Base-by-base conservation (phyloP, 1,140 invertebrate genomes). In the Manduca sexta region DNA sequence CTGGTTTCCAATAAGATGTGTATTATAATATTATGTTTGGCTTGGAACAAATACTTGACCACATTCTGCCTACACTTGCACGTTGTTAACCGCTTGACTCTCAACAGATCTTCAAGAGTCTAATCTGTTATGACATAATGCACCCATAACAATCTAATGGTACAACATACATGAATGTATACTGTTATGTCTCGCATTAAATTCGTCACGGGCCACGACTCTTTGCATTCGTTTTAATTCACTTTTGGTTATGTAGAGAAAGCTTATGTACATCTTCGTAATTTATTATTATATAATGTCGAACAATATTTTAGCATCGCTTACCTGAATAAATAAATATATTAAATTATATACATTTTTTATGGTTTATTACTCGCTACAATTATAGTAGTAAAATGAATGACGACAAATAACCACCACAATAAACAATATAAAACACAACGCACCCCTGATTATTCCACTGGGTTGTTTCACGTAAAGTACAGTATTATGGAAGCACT, bases 161-260 rank as follows among this genome's bases (percentile, higher is more conserved):
- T 26, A 26, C 21, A 3, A 26, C 4, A 26, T 26, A 26, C 21
- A 8, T 8, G 4, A 1, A 3, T 26, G 21, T 0, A 26, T 26
- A 26, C 21, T 53, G 35, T 61, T 45, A 53, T 56, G 42, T 64
- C 49, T 60, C 46, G 51, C 52, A 52, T 53, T 54, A 71, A 60
- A 65, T 64, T 66, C 70, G 70, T 78, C 66, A 78, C 64, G 68
- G 64, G 40, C 64, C 45, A 59, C 58, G 66, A 56, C 58, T 74
- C 56, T n/a, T n/a, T 55, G 53, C 57, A 60, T 64, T 60, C 59
- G 47, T 71, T 64, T 49, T 52, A 58, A 56, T 57, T 57, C 52
- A 60, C 57, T 56, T 64, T 56, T 58, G 40, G 56, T 63, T 70
- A 58, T 66, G 54, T 41, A 74, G 71, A 73, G 74, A 77, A 75